A percentile compares a stretch with the other conserved stretches of the same genome.
Evolutionary conservation across 1,140 invertebrate genomes (phyloP).

Genomic region (Musca domestica): DNA sequence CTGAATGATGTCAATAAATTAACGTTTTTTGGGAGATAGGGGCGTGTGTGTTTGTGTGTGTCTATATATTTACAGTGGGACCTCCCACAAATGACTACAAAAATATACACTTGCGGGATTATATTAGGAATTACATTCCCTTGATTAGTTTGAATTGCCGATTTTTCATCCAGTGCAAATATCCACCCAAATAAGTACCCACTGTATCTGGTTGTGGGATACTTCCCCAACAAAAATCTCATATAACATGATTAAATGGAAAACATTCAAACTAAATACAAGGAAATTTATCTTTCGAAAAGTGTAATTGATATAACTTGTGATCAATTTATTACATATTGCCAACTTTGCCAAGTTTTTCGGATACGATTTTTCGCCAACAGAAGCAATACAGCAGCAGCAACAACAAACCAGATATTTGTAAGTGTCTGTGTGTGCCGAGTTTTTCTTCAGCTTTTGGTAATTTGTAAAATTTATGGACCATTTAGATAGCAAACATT

Average conservation of each 20-base stretch:
- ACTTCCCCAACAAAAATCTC: not conserved
- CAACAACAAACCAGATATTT: not conserved
- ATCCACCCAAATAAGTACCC: too few species aligned
- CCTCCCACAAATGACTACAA: too few species aligned
- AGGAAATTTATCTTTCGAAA: slow-evolving; percentile 10
- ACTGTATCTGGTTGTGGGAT: too few species aligned
- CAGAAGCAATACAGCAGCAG: too few species aligned
- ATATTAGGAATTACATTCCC: too few species aligned
- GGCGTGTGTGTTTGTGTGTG: too few species aligned
- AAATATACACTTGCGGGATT: too few species aligned
- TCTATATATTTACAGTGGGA: too few species aligned
- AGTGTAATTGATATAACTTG: slow-evolving; percentile 19
- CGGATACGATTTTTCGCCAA: not conserved
- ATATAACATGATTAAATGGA: slow-evolving; percentile 16
- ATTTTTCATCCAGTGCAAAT: too few species aligned
- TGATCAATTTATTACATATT: slow-evolving; percentile 18
- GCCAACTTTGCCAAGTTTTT: not conserved
- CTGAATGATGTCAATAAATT: slow-evolving; percentile 11
- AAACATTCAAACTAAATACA: slow-evolving; percentile 17
- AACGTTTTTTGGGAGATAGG: not conserved
- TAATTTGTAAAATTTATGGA: slow-evolving; percentile 22
- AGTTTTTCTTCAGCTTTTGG: not conserved
- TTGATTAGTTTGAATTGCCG: too few species aligned
- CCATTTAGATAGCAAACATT: slow-evolving; percentile 22
- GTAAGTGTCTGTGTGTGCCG: not conserved